These are phyloP conservation scores for Saccostrea cuccullata DNA, from an alignment of 1,140 invertebrate genomes.

Conservation along the genomic window DNA sequence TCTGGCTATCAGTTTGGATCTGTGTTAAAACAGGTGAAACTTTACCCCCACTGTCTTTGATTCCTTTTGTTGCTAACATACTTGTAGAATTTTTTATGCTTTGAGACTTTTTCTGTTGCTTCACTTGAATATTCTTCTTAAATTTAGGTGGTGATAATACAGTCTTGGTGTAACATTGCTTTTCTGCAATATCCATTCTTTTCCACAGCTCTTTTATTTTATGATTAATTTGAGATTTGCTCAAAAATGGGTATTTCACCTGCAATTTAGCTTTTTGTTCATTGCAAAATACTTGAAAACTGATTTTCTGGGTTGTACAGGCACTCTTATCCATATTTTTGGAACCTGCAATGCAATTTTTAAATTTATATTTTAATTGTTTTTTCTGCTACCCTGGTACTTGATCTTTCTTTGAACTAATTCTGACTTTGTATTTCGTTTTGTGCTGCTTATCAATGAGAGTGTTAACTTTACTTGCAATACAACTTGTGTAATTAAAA, in stretches of 20 bases:
- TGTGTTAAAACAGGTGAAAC: neutral
- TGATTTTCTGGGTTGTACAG: constrained; percentile 48
- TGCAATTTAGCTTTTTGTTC: constrained; percentile 60
- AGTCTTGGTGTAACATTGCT: constrained; percentile 44
- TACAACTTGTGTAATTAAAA: too few species aligned
- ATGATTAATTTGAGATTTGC: constrained; percentile 63
- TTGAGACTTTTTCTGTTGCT: constrained; percentile 26
- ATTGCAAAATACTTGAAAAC: constrained; percentile 59
- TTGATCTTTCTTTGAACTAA: too few species aligned
- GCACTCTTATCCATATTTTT: neutral
- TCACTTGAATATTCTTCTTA: neutral
- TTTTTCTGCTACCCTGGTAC: too few species aligned
- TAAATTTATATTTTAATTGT: too few species aligned
- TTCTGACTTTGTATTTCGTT: too few species aligned
- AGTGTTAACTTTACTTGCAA: too few species aligned
- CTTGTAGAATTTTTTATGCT: neutral
- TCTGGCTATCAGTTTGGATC: neutral
- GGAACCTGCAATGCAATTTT: neutral
- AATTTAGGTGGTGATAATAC: constrained; percentile 39
- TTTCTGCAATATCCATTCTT: constrained; percentile 35
- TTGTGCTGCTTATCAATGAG: too few species aligned
- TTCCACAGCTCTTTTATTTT: constrained; percentile 69
- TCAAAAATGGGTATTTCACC: constrained; percentile 67
- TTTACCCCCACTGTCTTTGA: neutral
- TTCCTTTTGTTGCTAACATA: neutral